Conservation (phyloP, 2,797 vertebrate genomes). For the Harpagifer antarcticus region DNA sequence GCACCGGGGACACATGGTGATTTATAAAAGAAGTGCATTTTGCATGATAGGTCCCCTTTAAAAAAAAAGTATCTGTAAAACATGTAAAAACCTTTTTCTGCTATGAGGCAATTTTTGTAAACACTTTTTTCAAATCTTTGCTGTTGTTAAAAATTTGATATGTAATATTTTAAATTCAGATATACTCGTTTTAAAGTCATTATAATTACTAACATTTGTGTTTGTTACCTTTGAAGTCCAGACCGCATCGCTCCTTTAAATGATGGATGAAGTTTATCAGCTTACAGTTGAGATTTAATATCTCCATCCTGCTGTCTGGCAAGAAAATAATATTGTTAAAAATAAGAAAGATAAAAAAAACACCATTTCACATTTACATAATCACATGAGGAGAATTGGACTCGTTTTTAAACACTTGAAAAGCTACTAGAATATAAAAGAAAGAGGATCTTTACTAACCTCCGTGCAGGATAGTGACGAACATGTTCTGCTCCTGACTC, state of each 20-base stretch:
- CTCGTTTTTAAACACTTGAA: too few species aligned
- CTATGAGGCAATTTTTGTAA: background rate
- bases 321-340: constrained; percentile 18
- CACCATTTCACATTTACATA: too few species aligned
- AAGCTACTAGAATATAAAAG: too few species aligned
- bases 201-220: background rate
- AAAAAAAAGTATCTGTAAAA: too few species aligned
- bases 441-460: constrained; percentile 66
- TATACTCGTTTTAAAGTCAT: too few species aligned
- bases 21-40: too few species aligned
- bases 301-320: constrained; percentile 74
- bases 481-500: constrained; percentile 73
- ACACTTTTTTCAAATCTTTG: background rate
- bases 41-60: too few species aligned
- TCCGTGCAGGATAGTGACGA: constrained; percentile 79
- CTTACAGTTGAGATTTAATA: constrained; percentile 82
- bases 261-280: constrained; percentile 79
- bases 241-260: constrained; percentile 75
- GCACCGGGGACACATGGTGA: too few species aligned
- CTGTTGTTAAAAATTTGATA: background rate
- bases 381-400: too few species aligned
- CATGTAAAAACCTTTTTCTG: background rate
- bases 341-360: background rate
- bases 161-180: background rate
- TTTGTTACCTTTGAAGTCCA: constrained; percentile 73